phyloP scores from a whole-genome alignment of 1,140 invertebrate species.

The Caerostris extrusa region DNA sequence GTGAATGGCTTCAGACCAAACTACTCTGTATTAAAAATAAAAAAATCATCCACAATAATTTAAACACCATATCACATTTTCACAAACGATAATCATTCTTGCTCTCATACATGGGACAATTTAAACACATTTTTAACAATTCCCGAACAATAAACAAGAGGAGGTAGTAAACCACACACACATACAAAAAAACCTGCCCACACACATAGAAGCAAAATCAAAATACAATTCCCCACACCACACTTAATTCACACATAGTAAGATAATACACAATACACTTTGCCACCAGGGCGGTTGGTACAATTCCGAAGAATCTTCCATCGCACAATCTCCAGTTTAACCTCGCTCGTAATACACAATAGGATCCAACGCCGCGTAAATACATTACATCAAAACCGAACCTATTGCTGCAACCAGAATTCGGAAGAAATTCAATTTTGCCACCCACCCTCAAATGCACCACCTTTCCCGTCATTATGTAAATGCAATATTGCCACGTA shows the following conservation, averaged over 20 bases:
- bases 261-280: neutral
- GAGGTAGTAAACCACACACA: too few species aligned
- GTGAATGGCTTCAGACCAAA: too few species aligned
- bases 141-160: too few species aligned
- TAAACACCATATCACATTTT: too few species aligned
- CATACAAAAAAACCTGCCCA: neutral
- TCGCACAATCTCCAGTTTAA: neutral
- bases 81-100: too few species aligned
- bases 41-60: too few species aligned
- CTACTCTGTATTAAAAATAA: too few species aligned
- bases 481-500: slow-evolving; percentile 36
- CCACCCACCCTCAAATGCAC: neutral
- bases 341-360: neutral
- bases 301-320: neutral
- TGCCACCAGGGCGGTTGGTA: neutral
- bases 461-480: neutral
- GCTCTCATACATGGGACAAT: too few species aligned
- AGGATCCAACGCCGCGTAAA: neutral
- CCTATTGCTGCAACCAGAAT: neutral
- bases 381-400: neutral
- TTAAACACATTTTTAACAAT: too few species aligned
- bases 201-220: neutral
- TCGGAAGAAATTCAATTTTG: slow-evolving; percentile 31
- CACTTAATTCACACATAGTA: neutral
- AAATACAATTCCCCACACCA: neutral